Conservation (phyloP, 2,888 invertebrate genomes). For the Chironomus tentans region DNA sequence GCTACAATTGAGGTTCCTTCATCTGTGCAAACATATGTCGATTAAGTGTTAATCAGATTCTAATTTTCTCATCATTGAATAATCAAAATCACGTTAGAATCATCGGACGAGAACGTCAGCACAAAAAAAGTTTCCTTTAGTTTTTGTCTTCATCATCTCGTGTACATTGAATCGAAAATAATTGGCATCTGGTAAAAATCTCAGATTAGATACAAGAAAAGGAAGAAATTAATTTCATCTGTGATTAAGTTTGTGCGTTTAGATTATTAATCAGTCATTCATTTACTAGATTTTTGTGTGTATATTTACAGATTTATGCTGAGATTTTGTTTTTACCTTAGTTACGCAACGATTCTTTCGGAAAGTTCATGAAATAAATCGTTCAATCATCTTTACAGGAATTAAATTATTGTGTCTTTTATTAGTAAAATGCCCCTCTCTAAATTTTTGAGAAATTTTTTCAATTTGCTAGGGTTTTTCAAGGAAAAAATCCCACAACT, state of each 20-base stretch:
- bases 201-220: background rate
- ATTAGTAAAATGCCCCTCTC: too few species aligned
- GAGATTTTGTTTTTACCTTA: too few species aligned
- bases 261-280: background rate
- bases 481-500: too few species aligned
- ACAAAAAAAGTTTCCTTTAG: background rate
- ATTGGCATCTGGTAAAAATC: background rate
- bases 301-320: too few species aligned
- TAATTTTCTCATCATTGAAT: background rate
- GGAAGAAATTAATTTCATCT: background rate
- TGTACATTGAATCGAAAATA: background rate
- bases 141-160: background rate
- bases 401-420: too few species aligned
- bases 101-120: background rate
- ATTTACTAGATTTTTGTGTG: background rate
- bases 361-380: too few species aligned
- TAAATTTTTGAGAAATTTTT: too few species aligned
- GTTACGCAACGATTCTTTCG: too few species aligned
- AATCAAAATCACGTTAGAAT: slow-evolving; percentile 5
- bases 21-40: background rate
- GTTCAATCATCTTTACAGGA: too few species aligned
- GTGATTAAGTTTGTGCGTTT: background rate
- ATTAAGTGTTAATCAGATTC: background rate
- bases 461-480: too few species aligned
- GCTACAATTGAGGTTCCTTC: background rate